A percentile compares a stretch with the other conserved stretches of the same genome.
These are phyloP conservation scores for Alectoris magna DNA, from an alignment of 2,797 vertebrate genomes.

Conservation along the genomic window DNA sequence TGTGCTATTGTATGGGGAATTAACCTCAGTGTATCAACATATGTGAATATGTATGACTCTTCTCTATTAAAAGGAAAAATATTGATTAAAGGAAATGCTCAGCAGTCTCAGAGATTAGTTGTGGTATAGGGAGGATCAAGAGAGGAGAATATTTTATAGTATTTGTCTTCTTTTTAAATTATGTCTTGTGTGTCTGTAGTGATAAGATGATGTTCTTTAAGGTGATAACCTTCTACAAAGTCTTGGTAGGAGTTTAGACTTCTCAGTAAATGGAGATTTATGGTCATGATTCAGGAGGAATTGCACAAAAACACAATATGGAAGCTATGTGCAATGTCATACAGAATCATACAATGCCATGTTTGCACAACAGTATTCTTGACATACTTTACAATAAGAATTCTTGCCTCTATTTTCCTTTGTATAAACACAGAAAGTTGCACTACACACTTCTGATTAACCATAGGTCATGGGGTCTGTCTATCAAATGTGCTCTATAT, in stretches of 20 bases:
- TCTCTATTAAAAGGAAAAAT: neutral
- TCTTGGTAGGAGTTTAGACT: neutral
- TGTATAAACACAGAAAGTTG: neutral
- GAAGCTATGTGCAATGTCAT: neutral
- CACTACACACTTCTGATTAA: neutral
- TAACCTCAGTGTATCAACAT: neutral
- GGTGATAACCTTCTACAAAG: neutral
- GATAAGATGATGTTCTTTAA: neutral
- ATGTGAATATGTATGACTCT: neutral
- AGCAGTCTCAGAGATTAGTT: neutral
- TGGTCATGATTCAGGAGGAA: neutral
- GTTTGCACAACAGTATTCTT: neutral
- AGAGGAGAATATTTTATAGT: neutral
- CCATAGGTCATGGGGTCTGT: neutral
- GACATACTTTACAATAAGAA: neutral
- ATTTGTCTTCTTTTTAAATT: conserved; percentile 9
- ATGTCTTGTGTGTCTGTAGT: neutral
- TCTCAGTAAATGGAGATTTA: neutral
- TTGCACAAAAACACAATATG: neutral
- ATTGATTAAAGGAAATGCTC: neutral
- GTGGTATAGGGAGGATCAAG: neutral
- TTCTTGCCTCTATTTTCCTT: conserved; percentile 7
- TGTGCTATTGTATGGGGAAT: neutral
- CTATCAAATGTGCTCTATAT: neutral
- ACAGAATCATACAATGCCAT: neutral